Percentiles rank a stretch among this genome's conserved stretches.
Conservation (phyloP, 2,113 vertebrate species). For the Hucho hucho region DNA sequence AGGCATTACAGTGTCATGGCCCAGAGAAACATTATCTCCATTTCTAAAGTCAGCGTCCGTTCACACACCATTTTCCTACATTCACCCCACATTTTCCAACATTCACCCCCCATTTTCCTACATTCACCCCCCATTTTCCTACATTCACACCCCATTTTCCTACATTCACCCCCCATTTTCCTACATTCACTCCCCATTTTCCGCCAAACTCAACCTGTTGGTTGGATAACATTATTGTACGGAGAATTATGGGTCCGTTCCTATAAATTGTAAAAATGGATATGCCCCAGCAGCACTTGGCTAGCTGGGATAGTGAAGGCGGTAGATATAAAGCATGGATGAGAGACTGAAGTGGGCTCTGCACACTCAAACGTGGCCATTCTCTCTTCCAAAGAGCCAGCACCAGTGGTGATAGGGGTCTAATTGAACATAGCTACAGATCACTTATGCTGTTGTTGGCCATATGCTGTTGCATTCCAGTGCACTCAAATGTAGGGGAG, state of each 20-base stretch:
- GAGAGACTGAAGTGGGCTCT: neutral
- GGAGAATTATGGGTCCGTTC: neutral
- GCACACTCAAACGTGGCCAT: neutral
- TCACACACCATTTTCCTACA: neutral
- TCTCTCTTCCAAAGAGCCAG: neutral
- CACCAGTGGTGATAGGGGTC: neutral
- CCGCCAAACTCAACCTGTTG: neutral
- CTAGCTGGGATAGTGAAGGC: too few species aligned
- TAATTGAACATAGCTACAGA: slow-evolving; percentile 6
- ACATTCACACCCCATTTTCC: slow-evolving; percentile 3
- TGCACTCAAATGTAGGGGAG: slow-evolving; percentile 8
- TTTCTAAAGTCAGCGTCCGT: neutral
- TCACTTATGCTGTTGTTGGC: slow-evolving; percentile 8
- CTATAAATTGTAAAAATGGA: neutral
- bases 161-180: neutral
- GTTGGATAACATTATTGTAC: neutral
- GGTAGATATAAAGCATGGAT: neutral
- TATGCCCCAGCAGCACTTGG: neutral
- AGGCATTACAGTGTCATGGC: slow-evolving; percentile 4
- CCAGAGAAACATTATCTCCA: slow-evolving; percentile 2
- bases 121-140: neutral
- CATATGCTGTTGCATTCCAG: slow-evolving; percentile 2
- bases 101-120: neutral
- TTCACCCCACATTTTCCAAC: neutral
- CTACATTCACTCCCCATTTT: neutral